Evolutionary conservation across 2,797 vertebrate genomes (phyloP), one percentile per base, ranked within the genome.

Genomic region (Acanthornis magna): DNA sequence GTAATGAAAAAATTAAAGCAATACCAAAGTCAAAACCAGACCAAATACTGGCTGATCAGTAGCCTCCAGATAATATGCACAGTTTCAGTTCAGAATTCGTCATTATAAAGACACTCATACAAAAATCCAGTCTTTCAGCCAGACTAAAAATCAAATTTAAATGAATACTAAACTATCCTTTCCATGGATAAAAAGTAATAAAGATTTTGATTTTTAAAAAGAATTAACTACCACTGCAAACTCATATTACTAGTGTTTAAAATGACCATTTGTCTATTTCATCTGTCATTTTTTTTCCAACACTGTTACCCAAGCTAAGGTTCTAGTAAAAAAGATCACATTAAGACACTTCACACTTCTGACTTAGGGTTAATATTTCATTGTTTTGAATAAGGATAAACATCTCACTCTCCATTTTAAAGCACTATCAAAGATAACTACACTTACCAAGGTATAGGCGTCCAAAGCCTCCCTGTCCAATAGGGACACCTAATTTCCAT

Each of bases 381-480:
- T 51, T 72, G 29, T 20, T 89, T 50, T 85, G 38, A 57, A 53
- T 45, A 47, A 32, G 17, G 22, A 68, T 43, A 85, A 96, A 67
- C 22, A 87, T 36, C 25, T 67, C 18, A 13, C 10, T 70, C 26
- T 80, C 43, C 11, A 38, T 34, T 92, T 74, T 27, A 74, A 78
- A 88, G 25, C 26, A 70, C 29, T 47, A 71, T 32, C 36, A 74
- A 79, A 73, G 14, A 65, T 7, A 74, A 34, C 7, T 16, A 34
- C 55, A 93, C 98, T 98, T 98, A 99, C 99, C 99, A 65, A 99
- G 96, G 95, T 99, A 99, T 1, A 99, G 96, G 32, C 99, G 98
- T 8, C 99, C 99, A 81, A 99, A 99, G 45, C 99, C 99, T 8
- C 99, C 99, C 77, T 99, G 98, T n/a, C 99, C 99, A 61, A 99